Percentiles rank a stretch among this genome's conserved stretches.
phyloP scores from a whole-genome alignment of 2,113 vertebrate species.

The Leuciscus idus region DNA sequence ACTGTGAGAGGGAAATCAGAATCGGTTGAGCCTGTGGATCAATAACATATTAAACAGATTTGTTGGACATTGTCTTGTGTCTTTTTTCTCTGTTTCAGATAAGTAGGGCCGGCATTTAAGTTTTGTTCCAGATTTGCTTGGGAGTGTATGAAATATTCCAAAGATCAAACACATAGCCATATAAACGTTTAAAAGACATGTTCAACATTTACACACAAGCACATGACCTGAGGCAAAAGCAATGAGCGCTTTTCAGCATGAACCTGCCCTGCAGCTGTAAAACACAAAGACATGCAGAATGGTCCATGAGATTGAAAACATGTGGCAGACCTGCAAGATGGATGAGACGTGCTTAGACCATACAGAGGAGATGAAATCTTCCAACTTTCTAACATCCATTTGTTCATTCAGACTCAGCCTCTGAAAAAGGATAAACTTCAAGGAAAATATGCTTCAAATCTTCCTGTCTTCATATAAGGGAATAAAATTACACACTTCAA shows the following conservation, averaged over 20 bases:
- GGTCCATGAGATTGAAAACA: conserved; percentile 70
- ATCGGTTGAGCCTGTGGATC: neutral
- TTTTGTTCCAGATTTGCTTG: neutral
- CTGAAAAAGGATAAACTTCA: neutral
- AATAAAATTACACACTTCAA: neutral
- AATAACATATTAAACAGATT: conserved; percentile 2
- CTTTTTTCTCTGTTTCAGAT: neutral
- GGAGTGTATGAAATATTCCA: neutral
- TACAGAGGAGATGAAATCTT: conserved; percentile 51
- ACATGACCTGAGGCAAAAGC: conserved; percentile 10
- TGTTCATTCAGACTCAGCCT: neutral
- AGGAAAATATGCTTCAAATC: conserved; percentile 9
- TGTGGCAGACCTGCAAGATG: conserved; percentile 66
- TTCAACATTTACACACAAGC: conserved; percentile 32
- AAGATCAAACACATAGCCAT: neutral
- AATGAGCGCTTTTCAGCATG: neutral
- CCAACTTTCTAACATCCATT: conserved; percentile 24
- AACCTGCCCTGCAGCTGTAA: conserved; percentile 55
- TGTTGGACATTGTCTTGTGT: neutral
- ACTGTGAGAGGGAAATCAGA: neutral
- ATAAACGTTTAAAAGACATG: conserved; percentile 13
- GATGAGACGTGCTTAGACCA: conserved; percentile 53
- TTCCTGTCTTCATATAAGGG: conserved; percentile 2
- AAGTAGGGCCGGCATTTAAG: neutral
- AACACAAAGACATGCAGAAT: conserved; percentile 66